Base-by-base conservation (phyloP, 2,797 vertebrate genomes). In the Sciaenops ocellatus region DNA sequence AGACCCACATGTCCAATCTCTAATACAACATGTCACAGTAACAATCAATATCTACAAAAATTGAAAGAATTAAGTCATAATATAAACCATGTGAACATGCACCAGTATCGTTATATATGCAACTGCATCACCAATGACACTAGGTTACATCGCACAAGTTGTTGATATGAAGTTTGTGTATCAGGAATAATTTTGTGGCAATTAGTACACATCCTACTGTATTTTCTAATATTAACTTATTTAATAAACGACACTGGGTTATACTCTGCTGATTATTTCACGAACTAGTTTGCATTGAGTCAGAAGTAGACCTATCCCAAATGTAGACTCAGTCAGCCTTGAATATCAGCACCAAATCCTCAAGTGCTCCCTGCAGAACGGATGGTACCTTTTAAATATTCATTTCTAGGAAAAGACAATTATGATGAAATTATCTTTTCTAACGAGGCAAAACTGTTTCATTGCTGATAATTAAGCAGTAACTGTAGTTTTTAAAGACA, bases 371-470 rank as follows among this genome's bases (percentile, higher is more conserved):
- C 18, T 8, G 66, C 48, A 76, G 38, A 60, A 79, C 7, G 42
- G 57, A 66, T 60, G 51, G 17, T 17, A 34, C n/a, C 34, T 51
- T 84, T 73, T 47, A 69, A 87, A 84, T 76, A 83, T 79, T 63
- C 0, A 77, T 78, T 76, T 69, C 42, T 30, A 48, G 62, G 46
- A 76, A 69, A 85, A 87, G 28, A 70, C 38, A 50, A 62, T 75
- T 63, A 22, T 52, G 28, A 69, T 59, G 1, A 80, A 76, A 80
- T 73, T 16, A 76, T 80, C 34, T 75, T 69, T 34, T 48, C 47
- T 63, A 84, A 85, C 72, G 63, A 69, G 48, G 66, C 24, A 70
- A 63, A 86, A 69, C 47, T 28, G 71, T 76, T 69, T 64, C 73
- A 73, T 72, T 80, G 28, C 50, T 81, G 24, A 75, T 79, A 76